A percentile compares a stretch with the other conserved stretches of the same genome.
Evolutionary conservation across 2,113 vertebrate genomes (phyloP).

Genomic region (Atherinomorus stipes): DNA sequence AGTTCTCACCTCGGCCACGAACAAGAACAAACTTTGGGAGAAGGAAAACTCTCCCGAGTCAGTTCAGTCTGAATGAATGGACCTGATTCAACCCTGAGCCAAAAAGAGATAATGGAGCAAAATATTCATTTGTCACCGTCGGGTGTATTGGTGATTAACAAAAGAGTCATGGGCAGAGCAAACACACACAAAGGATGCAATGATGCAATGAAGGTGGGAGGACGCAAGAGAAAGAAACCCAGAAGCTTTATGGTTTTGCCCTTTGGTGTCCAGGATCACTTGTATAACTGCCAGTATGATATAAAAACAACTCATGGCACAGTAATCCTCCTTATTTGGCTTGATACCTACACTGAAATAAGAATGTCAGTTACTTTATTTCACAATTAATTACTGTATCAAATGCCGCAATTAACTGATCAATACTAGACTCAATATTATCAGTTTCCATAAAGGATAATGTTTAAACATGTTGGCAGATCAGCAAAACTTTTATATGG

Average conservation of each 20-base stretch:
- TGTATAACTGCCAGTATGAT: background rate
- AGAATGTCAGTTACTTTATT: no score
- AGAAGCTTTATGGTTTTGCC: background rate
- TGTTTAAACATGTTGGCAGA: no score
- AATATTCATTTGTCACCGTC: background rate
- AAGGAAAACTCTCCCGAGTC: background rate
- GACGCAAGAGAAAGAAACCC: background rate
- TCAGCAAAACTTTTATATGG: no score
- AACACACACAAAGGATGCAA: background rate
- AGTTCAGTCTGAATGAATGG: conserved; percentile 10
- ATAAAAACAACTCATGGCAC: no score
- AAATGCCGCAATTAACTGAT: no score
- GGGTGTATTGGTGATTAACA: background rate
- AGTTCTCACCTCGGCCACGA: background rate
- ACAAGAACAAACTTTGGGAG: background rate
- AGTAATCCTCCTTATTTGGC: no score
- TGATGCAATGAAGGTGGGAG: background rate
- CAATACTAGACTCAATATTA: no score
- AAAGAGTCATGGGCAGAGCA: background rate
- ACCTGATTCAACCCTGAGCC: background rate
- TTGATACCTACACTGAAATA: no score
- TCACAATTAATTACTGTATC: no score
- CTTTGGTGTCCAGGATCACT: background rate
- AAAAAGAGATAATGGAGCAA: background rate
- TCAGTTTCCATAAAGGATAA: no score